Percentiles rank a stretch among this genome's conserved stretches.
phyloP scores from a whole-genome alignment of 2,888 invertebrate genomes.

The Mylabris sibirica region DNA sequence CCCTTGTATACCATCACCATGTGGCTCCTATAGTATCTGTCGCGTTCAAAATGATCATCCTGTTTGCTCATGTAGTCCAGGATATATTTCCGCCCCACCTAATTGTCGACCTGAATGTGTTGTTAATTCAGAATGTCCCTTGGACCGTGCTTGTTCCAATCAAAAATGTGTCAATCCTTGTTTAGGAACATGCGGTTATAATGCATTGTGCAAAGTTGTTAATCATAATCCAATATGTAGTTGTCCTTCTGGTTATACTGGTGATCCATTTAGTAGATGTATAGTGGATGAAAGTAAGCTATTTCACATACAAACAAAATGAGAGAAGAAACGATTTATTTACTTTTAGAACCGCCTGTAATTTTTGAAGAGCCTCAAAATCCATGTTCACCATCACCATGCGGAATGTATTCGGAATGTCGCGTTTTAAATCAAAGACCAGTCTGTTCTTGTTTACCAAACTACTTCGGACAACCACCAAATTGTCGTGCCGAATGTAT shows the following conservation, averaged over 20 bases:
- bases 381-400: slow-evolving; percentile 76
- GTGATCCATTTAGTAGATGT: slow-evolving; percentile 82
- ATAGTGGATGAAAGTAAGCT: slow-evolving; percentile 70
- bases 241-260: slow-evolving; percentile 73
- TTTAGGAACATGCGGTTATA: slow-evolving; percentile 77
- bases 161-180: slow-evolving; percentile 82
- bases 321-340: slow-evolving; percentile 24
- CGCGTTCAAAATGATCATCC: slow-evolving; percentile 75
- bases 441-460: slow-evolving; percentile 77
- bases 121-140: slow-evolving; percentile 79
- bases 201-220: slow-evolving; percentile 80
- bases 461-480: slow-evolving; percentile 81
- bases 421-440: slow-evolving; percentile 72
- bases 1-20: slow-evolving; percentile 80
- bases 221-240: slow-evolving; percentile 83
- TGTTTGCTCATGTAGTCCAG: slow-evolving; percentile 77
- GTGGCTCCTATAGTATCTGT: slow-evolving; percentile 81
- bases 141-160: slow-evolving; percentile 78
- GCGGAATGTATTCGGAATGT: slow-evolving; percentile 81
- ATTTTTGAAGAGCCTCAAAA: slow-evolving; percentile 54
- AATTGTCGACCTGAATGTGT: slow-evolving; percentile 81
- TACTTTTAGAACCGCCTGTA: slow-evolving; percentile 53
- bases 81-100: slow-evolving; percentile 78
- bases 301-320: slow-evolving; percentile 28
- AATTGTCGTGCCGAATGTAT: slow-evolving; percentile 80